Evolutionary conservation across 2,113 vertebrate species (phyloP), one percentile per base, ranked within the genome.

Genomic region (Dolichallabes microphthalmus): DNA sequence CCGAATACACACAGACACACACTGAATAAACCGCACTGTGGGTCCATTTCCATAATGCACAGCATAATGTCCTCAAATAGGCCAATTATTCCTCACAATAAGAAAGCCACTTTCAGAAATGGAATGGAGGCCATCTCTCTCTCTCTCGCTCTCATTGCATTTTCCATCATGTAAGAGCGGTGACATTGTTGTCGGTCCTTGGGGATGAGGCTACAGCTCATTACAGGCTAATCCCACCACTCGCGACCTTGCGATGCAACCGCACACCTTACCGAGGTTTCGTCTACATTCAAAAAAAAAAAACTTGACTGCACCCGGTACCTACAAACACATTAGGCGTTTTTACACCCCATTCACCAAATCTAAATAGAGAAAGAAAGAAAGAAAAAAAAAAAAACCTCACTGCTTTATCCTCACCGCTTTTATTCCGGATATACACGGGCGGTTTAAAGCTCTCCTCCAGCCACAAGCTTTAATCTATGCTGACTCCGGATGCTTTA

Each of bases 11-110:
- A 30, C 63, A 15, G 50, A 27, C 27, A 50, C n/a, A n/a, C 35
- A 22, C 53, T 22, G 50, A 85, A 79, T 58, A 25, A 30, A 30
- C 50, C 75, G 50, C 63, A 12, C 35, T 63, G 35, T n/a, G 20
- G 30, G 60, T 25, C 79, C 80, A 86, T 82, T 86, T 86, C 79
- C 79, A 86, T 75, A 82, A 82, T 52, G 30, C 14, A 35, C 22
- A 53, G 79, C 78, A 53, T 86, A 78, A 86, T 82, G 69, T 86
- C 55, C 85, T 76, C 69, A 86, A 82, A 86, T 86, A 86, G 85
- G 27, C 58, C 69, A 86, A 86, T 86, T 82, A 86, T 82, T 75
- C 60, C 30, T 55, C 45, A 82, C 80, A 82, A 86, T 86, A 86
- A 39, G 27, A 66, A 60, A 52, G 71, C 20, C 58, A 35, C 58